Base-by-base conservation (phyloP, 1,140 invertebrate genomes). In the Nasonia vitripennis region DNA sequence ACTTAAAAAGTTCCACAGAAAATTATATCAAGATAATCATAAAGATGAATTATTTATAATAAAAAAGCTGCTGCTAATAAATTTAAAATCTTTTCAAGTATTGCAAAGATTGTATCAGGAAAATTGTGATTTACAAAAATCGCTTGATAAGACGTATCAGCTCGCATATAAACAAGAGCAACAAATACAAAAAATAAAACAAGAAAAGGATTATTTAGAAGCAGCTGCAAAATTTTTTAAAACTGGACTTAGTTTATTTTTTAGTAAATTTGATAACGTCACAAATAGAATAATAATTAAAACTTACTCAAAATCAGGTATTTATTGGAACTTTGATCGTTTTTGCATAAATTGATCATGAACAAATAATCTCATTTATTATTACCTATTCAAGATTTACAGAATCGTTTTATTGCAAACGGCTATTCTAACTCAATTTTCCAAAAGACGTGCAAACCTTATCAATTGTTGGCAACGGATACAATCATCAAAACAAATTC, bases 61-160 rank as follows among this genome's bases (percentile, higher is more conserved):
- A 34, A 12, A 83, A 62, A 82, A 83, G 17, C 11, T 82, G n/a
- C 6, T 86, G 3, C 77, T 70, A 23, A 82, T 82, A 12, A 78
- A 73, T 31, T 45, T 82, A 20, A 78, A 31, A 82, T 77, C 55
- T 31, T 17, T 81, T 34, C 9, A 51, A 48, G 31, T 81, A 68
- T 7, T 67, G 37, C 71, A 85, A 55, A 2, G 23, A 51, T 81
- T 85, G 34, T 41, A 23, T 37, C 20, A 81, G 37, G 84, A 85
- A 81, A 85, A 85, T 74, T n/a, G 6, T n/a, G 17, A 75, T 6
- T 86, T 82, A 41, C 51, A 83, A 77, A 71, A 51, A 78, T 55
- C 78, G 71, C 14, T 78, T 62, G 7, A 83, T 12, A 37, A 81
- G 1, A 23, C n/a, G 11, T 10, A 78, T 71, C 14, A 73, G 1